Evolutionary conservation across 2,797 vertebrate species (phyloP).

Genomic region (Spondyliosoma cantharus): DNA sequence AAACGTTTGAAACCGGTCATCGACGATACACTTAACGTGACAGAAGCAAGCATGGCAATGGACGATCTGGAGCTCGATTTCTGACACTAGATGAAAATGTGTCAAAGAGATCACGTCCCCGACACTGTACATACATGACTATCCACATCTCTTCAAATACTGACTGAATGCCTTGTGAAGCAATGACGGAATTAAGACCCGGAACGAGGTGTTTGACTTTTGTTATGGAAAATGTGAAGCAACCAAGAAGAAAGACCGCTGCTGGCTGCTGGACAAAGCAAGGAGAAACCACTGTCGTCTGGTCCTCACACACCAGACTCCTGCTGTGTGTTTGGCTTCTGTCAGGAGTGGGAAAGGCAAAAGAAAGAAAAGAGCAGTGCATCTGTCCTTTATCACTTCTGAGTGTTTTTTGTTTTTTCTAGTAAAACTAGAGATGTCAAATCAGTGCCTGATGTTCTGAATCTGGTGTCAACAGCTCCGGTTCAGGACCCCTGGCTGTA

Average conservation of each 20-base stretch:
- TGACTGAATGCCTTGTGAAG: background rate
- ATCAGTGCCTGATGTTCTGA: background rate
- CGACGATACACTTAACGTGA: conserved; percentile 52
- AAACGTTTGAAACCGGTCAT: conserved; percentile 78
- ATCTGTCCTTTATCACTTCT: background rate
- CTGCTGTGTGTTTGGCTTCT: background rate
- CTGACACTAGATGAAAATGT: conserved; percentile 21
- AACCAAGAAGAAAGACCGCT: background rate
- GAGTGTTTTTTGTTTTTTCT: background rate
- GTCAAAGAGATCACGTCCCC: background rate
- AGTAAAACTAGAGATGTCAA: background rate
- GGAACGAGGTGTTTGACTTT: background rate
- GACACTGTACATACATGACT: background rate
- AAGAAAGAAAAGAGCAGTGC: background rate
- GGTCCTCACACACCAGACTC: conserved; percentile 5
- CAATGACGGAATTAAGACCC: background rate
- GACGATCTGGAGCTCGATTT: conserved; percentile 60
- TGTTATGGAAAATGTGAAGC: background rate
- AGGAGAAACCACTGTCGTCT: conserved; percentile 28
- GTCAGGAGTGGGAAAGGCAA: background rate
- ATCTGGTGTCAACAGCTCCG: background rate
- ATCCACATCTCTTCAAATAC: background rate
- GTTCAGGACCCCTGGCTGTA: no score
- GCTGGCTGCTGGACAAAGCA: conserved; percentile 19
- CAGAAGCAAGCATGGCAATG: background rate